These are phyloP conservation scores for Poeciliopsis presidionis DNA, from an alignment of 2,797 vertebrate genomes.

Conservation along the genomic window DNA sequence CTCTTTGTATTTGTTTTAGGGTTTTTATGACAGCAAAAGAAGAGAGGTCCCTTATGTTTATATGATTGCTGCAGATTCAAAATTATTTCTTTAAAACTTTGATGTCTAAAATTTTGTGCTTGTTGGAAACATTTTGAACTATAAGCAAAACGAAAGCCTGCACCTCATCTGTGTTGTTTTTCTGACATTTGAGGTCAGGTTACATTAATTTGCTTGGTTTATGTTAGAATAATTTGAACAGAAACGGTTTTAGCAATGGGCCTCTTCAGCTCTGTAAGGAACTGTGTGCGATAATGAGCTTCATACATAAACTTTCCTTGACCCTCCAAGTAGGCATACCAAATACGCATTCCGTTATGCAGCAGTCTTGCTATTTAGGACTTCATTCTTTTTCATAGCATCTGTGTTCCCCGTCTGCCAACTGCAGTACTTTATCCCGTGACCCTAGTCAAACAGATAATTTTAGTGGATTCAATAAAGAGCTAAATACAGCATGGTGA, in stretches of 20 bases:
- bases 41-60: not conserved
- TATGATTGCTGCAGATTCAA: not conserved
- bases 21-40: not conserved
- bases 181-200: not conserved
- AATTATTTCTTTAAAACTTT: not conserved
- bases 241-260: slow-evolving; percentile 2
- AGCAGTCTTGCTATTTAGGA: slow-evolving; percentile 35
- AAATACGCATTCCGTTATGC: slow-evolving; percentile 29
- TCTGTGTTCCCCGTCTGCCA: not conserved
- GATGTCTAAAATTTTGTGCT: not conserved
- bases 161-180: not conserved
- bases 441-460: not conserved
- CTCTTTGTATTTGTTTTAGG: not conserved
- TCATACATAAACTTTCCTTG: slow-evolving; percentile 42
- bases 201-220: not conserved
- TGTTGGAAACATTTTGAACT: not conserved
- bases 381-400: slow-evolving; percentile 9
- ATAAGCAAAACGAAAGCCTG: not conserved
- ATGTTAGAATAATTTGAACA: not conserved
- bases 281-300: slow-evolving; percentile 25
- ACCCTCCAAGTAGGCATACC: slow-evolving; percentile 20
- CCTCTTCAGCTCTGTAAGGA: not conserved
- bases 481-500: not conserved
- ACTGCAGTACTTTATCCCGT: not conserved
- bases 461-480: not conserved